Conservation (phyloP, 2,113 vertebrate genomes). For the human region DNA sequence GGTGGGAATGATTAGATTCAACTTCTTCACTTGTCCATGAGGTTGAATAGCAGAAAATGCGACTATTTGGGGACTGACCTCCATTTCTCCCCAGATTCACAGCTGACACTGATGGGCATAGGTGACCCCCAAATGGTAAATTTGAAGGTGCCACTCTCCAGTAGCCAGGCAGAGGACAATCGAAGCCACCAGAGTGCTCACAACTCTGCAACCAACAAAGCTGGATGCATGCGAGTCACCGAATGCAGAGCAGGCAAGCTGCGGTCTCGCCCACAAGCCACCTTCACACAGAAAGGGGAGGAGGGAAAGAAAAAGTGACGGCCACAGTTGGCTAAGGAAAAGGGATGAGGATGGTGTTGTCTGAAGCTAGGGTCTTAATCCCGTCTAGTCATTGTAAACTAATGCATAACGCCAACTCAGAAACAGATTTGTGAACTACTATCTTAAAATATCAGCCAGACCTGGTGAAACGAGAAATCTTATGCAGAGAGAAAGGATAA, state of each 20-base stretch:
- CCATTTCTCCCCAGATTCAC: not conserved
- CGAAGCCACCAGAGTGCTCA: not conserved
- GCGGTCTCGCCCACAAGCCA: not conserved
- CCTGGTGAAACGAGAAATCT: not conserved
- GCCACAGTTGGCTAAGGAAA: accelerated
- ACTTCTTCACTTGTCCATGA: not conserved
- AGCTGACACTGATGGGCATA: no score
- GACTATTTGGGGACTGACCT: not conserved
- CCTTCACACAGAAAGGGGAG: not conserved
- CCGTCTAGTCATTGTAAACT: not conserved
- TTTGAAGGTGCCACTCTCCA: not conserved
- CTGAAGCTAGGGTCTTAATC: not conserved
- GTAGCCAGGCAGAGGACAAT: not conserved
- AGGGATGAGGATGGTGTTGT: accelerated
- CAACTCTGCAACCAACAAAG: not conserved
- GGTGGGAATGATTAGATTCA: not conserved
- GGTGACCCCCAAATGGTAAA: no score
- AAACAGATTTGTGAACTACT: not conserved
- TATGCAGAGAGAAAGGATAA: not conserved
- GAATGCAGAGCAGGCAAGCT: not conserved
- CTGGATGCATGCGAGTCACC: not conserved
- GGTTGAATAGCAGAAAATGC: not conserved
- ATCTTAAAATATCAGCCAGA: not conserved
- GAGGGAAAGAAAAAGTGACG: not conserved
- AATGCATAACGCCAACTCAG: not conserved